Base-by-base conservation (phyloP, 2,888 invertebrate genomes). In the Platycheirus albimanus region DNA sequence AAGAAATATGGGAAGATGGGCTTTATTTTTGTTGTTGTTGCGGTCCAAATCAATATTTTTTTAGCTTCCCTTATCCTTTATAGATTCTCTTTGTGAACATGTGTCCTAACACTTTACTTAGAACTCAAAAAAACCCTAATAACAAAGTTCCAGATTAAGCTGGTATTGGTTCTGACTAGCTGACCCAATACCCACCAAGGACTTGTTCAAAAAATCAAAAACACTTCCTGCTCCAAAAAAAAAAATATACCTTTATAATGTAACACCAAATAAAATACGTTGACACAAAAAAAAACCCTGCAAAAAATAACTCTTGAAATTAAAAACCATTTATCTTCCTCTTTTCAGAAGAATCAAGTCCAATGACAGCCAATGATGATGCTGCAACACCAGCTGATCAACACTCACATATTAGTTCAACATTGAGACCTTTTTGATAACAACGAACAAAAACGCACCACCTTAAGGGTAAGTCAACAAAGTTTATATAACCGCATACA, bases 241-340 rank as follows among this genome's bases (percentile, higher is more conserved):
- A 67, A 8, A 33, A 33, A 33, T 2, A 4, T 2, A n/a, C n/a
- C n/a, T n/a, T n/a, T n/a, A n/a, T n/a, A 33, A 33, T 33, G 1
- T 33, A 24, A 67, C n/a, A n/a, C 1, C 1, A 67, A 54, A 45
- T 43, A 45, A 45, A 61, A 33, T 7, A 64, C 43, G 7, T 33
- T 8, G n/a, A 52, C 43, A 67, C 51, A 20, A 45, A 71, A 58
- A 64, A 13, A 3, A 47, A 47, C 1, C 5, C 11, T 11, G 8
- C 13, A 30, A 6, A 30, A 56, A 24, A 41, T 19, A 43, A 33
- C 52, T 15, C 45, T 17, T 4, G 17, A 61, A 77, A 77, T 74
- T 67, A 83, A 77, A 83, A 74, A 69, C 67, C 72, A 77, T 83
- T 77, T 74, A 83, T 78, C 83, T 78, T 83, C 8, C 69, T 74